Conservation (phyloP, 1,140 invertebrate species). For the Potamilus streckersoni region DNA sequence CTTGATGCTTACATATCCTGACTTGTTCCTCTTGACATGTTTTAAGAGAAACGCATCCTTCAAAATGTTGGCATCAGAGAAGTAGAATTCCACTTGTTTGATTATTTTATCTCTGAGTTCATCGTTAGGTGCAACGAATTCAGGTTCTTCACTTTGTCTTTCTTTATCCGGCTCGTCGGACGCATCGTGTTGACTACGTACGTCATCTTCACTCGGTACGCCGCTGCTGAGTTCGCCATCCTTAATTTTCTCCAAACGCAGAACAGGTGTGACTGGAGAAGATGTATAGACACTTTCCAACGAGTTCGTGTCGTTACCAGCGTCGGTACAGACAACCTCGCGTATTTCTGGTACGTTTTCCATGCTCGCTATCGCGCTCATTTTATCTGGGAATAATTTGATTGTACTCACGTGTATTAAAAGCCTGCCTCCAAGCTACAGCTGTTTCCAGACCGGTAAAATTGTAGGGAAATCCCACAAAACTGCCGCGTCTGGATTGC, state of each 20-base stretch:
- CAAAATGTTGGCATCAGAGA: conserved; percentile 92
- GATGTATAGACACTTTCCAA: conserved; percentile 24
- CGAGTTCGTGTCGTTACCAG: conserved; percentile 34
- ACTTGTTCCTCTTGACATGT: conserved; percentile 93
- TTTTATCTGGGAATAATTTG: conserved; percentile 5
- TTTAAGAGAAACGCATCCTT: conserved; percentile 96
- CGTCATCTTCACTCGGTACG: conserved; percentile 57
- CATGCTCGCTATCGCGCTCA: conserved; percentile 36
- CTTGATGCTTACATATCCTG: conserved; percentile 94
- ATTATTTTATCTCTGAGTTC: conserved; percentile 62
- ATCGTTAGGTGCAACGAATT: conserved; percentile 59
- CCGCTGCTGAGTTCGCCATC: conserved; percentile 39
- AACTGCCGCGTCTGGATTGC: conserved; percentile 23
- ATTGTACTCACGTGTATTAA: neutral
- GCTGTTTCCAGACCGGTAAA: conserved; percentile 35
- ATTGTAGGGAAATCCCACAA: conserved; percentile 44
- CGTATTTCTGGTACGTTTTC: conserved; percentile 44
- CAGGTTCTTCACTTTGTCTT: conserved; percentile 29
- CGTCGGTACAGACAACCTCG: conserved; percentile 36
- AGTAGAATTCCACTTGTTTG: conserved; percentile 79
- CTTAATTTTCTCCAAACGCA: conserved; percentile 57
- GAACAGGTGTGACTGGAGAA: conserved; percentile 22
- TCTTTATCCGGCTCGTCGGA: conserved; percentile 49
- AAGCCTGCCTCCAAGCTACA: neutral
- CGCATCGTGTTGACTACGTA: conserved; percentile 37